Conservation (phyloP, 2,797 vertebrate species). For the Crax fasciolata region DNA sequence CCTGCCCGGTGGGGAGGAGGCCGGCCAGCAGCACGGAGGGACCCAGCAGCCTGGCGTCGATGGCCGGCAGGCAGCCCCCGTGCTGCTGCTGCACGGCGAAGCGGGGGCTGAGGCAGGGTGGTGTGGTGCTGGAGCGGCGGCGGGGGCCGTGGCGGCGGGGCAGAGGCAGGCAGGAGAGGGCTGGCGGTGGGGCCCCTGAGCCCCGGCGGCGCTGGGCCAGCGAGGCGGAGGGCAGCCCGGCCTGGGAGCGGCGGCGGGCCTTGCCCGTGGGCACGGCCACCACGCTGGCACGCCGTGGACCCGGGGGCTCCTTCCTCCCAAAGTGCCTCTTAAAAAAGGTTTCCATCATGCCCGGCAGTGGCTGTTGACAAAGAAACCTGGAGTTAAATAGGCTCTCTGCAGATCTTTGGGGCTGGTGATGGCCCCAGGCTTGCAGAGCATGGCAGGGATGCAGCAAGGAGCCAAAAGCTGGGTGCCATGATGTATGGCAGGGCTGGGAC, state of each 20-base stretch:
- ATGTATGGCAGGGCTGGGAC: neutral
- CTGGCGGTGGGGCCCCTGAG: conserved; percentile 81
- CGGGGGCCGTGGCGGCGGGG: conserved; percentile 44
- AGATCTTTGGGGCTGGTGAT: neutral
- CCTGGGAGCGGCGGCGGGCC: conserved; percentile 89
- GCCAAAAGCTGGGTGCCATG: neutral
- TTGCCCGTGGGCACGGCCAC: conserved; percentile 87
- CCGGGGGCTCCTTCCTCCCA: conserved; percentile 68
- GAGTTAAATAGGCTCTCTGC: conserved; percentile 51
- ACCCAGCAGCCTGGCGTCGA: conserved; percentile 83
- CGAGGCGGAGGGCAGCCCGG: conserved; percentile 84
- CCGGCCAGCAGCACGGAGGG: conserved; percentile 86
- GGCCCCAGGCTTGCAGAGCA: neutral
- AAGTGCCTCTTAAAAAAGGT: conserved; percentile 91
- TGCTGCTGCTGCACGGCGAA: conserved; percentile 82
- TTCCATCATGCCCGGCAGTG: conserved; percentile 83
- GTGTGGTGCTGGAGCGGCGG: conserved; percentile 89
- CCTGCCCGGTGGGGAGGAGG: conserved; percentile 81
- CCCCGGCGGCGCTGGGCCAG: conserved; percentile 83
- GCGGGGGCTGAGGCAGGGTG: conserved; percentile 83
- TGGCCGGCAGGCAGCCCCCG: conserved; percentile 26
- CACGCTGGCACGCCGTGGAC: conserved; percentile 52
- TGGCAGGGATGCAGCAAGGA: neutral
- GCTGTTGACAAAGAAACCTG: conserved; percentile 85
- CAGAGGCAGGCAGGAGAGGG: conserved; percentile 69